Conservation (phyloP, 2,113 vertebrate species). For the Neolamprologus caudopunctatus region DNA sequence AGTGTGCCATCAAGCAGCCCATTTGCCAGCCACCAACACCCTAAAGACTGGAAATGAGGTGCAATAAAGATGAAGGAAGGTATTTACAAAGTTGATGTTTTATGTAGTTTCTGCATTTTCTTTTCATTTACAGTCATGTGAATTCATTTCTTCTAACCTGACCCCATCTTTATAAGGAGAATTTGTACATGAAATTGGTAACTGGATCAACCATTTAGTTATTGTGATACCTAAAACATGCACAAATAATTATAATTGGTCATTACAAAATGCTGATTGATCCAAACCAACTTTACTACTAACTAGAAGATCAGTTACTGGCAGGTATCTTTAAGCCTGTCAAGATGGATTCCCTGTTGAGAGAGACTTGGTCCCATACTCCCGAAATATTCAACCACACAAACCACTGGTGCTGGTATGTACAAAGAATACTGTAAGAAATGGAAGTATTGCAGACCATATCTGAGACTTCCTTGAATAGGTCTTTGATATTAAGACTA, state of each 20-base stretch:
- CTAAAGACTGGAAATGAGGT: not conserved
- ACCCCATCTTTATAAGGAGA: not conserved
- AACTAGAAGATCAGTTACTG: not conserved
- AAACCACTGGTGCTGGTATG: not conserved
- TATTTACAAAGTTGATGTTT: not conserved
- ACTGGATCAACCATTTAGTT: not conserved
- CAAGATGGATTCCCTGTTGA: not conserved
- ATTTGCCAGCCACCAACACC: not conserved
- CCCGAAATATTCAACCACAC: not conserved
- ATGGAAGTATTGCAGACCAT: not conserved
- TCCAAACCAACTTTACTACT: not conserved
- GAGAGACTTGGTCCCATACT: not conserved
- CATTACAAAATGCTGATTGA: not conserved
- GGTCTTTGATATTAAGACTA: conserved; percentile 2
- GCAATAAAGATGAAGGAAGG: not conserved
- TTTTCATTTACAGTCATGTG: not conserved
- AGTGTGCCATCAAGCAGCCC: conserved; percentile 34
- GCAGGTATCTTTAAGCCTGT: not conserved
- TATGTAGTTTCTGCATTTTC: not conserved
- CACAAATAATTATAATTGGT: not conserved
- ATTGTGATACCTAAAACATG: not conserved
- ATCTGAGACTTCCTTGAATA: not conserved
- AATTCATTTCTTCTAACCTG: not conserved
- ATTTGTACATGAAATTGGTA: not conserved
- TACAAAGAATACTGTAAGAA: not conserved